These are phyloP conservation scores for Dromaius novaehollandiae DNA, from an alignment of 2,113 vertebrate genomes.

Conservation along the genomic window DNA sequence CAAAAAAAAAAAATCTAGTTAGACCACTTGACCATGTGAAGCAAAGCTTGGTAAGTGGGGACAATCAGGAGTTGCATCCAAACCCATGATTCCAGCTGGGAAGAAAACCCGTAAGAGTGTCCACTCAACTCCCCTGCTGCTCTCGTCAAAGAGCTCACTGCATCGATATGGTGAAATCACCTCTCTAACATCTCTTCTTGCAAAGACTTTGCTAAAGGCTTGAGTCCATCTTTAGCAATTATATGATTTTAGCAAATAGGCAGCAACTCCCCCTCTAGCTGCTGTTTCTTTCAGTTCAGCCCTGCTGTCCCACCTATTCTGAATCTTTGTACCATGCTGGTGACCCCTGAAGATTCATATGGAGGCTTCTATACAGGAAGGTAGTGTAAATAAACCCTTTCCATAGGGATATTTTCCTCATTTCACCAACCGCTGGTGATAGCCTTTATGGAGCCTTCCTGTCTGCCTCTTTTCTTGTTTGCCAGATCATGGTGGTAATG, in stretches of 20 bases:
- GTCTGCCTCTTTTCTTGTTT: not conserved
- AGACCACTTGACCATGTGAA: not conserved
- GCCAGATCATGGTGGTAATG: not conserved
- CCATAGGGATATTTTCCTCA: not conserved
- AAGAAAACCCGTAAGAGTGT: rapidly evolving
- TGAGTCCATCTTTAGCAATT: not conserved
- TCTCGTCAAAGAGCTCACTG: not conserved
- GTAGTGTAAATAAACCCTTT: not conserved
- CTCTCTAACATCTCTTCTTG: not conserved
- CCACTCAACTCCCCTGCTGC: not conserved
- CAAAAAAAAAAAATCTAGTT: not conserved
- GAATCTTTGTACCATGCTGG: not conserved
- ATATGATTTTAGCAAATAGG: not conserved
- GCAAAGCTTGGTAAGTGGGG: not conserved
- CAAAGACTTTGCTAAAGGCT: not conserved
- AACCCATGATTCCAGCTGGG: not conserved
- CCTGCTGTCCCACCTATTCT: not conserved
- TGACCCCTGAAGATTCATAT: not conserved
- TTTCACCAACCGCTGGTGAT: not conserved
- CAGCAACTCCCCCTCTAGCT: not conserved
- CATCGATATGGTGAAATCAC: not conserved
- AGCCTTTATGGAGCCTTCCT: not conserved
- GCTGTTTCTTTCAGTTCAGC: not conserved
- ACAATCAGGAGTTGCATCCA: not conserved
- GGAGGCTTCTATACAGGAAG: not conserved